Percentiles rank a stretch among this genome's conserved stretches.
Evolutionary conservation across 1,140 invertebrate genomes (phyloP).

Genomic region (Copidosoma floridanum): DNA sequence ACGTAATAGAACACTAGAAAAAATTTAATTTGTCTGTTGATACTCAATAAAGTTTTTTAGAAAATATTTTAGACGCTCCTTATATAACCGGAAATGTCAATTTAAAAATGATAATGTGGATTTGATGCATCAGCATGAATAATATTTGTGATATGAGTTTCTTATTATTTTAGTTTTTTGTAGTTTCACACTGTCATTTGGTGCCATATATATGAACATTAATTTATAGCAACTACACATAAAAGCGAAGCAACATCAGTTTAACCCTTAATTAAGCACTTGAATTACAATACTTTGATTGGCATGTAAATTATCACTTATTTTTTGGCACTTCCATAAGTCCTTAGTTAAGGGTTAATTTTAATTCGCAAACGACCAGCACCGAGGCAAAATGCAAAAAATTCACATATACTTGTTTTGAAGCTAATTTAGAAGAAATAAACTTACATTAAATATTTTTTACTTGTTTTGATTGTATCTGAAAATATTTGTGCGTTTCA

Average conservation of each 20-base stretch:
- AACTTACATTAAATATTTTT: constrained; percentile 21
- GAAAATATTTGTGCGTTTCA: constrained; percentile 20
- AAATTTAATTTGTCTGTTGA: too few relatives aligned
- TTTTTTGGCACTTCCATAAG: too few relatives aligned
- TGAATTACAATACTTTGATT: too few relatives aligned
- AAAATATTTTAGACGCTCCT: too few relatives aligned
- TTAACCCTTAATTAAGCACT: constrained; percentile 19
- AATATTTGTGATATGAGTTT: neutral
- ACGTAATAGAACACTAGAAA: too few relatives aligned
- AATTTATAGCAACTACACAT: constrained; percentile 17
- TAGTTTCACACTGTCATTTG: constrained; percentile 2
- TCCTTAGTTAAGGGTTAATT: too few relatives aligned
- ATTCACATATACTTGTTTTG: constrained; percentile 24
- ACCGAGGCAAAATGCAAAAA: constrained; percentile 17
- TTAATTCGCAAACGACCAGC: too few relatives aligned
- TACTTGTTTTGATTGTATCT: constrained; percentile 24
- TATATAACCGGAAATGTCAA: too few relatives aligned
- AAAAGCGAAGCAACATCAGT: constrained; percentile 23
- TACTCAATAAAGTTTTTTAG: too few relatives aligned
- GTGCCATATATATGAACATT: constrained; percentile 18
- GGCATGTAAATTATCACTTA: too few relatives aligned
- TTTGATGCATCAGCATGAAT: constrained; percentile 8
- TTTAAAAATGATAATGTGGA: neutral
- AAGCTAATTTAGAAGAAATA: constrained; percentile 22
- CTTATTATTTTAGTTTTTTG: constrained; percentile 10